phyloP scores from a whole-genome alignment of 2,797 vertebrate species.

The Tragopan temminckii region DNA sequence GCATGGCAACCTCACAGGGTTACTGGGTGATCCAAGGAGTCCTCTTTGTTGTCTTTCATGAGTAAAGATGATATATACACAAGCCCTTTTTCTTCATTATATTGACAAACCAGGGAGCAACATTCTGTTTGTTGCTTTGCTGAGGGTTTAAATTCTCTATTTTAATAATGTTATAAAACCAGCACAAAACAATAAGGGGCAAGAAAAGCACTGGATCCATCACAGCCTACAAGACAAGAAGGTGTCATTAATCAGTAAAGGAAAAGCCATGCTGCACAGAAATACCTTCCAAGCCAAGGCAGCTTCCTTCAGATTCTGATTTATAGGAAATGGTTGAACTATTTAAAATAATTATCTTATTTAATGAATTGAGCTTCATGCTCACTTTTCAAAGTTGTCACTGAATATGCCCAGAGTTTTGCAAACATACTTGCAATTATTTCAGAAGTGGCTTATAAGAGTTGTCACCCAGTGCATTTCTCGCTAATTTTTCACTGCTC shows the following conservation, averaged over 20 bases:
- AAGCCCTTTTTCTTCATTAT: background rate
- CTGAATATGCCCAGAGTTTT: slow-evolving; percentile 49
- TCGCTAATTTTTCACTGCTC: slow-evolving; percentile 34
- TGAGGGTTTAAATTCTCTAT: slow-evolving; percentile 3
- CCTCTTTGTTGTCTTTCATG: background rate
- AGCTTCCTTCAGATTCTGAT: slow-evolving; percentile 7
- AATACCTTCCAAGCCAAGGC: background rate
- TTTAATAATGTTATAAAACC: background rate
- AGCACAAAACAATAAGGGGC: background rate
- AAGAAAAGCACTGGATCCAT: background rate
- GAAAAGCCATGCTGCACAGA: background rate
- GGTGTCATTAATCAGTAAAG: background rate
- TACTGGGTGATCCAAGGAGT: background rate
- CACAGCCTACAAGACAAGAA: background rate
- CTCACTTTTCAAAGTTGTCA: slow-evolving; percentile 44
- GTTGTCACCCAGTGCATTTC: slow-evolving; percentile 43
- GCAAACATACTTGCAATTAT: slow-evolving; percentile 61
- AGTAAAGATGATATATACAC: background rate
- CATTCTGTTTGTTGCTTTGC: background rate
- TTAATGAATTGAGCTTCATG: slow-evolving; percentile 42
- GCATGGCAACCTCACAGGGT: background rate
- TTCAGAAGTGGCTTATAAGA: slow-evolving; percentile 57
- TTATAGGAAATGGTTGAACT: slow-evolving; percentile 28
- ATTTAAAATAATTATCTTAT: slow-evolving; percentile 49
- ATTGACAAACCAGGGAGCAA: background rate